Evolutionary conservation across 2,797 vertebrate genomes (phyloP).

Genomic region (Aulostomus chinensis): DNA sequence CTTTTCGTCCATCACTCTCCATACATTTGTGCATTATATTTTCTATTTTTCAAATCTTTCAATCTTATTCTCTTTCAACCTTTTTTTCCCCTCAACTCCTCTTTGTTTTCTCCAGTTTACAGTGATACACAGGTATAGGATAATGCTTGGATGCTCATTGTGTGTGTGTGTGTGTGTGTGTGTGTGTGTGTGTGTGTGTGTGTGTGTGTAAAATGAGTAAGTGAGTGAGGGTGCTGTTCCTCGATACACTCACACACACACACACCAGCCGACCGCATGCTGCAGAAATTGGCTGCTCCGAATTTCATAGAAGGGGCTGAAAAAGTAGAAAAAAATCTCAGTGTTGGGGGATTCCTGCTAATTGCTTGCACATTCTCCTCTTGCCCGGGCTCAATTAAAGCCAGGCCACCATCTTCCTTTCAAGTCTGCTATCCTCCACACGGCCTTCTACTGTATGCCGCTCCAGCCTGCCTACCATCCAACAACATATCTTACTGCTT

Average conservation of each 20-base stretch:
- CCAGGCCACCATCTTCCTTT: conserved; percentile 66
- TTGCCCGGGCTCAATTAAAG: conserved; percentile 70
- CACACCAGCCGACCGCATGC: conserved; percentile 24
- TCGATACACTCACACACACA: conserved; percentile 24
- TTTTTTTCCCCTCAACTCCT: not conserved
- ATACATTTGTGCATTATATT: not conserved
- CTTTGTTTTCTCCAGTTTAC: too few species aligned
- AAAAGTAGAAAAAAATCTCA: not conserved
- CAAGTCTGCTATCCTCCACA: conserved; percentile 42
- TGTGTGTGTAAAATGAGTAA: too few species aligned
- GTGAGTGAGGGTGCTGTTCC: too few species aligned
- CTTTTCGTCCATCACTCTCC: not conserved
- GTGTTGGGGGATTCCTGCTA: conserved; percentile 73
- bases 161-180: too few species aligned
- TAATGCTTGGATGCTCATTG: conserved; percentile 46
- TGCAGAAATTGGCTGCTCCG: conserved; percentile 58
- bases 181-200: too few species aligned
- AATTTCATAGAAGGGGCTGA: conserved; percentile 44
- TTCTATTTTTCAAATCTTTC: not conserved
- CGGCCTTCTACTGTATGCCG: conserved; percentile 41
- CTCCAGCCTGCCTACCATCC: too few species aligned
- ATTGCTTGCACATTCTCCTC: conserved; percentile 75
- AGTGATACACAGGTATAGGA: conserved; percentile 24
- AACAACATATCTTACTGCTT: conserved; percentile 39
- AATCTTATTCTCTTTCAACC: not conserved